Base-by-base conservation (phyloP, 1,140 invertebrate genomes). In the Rhopalosiphum padi region DNA sequence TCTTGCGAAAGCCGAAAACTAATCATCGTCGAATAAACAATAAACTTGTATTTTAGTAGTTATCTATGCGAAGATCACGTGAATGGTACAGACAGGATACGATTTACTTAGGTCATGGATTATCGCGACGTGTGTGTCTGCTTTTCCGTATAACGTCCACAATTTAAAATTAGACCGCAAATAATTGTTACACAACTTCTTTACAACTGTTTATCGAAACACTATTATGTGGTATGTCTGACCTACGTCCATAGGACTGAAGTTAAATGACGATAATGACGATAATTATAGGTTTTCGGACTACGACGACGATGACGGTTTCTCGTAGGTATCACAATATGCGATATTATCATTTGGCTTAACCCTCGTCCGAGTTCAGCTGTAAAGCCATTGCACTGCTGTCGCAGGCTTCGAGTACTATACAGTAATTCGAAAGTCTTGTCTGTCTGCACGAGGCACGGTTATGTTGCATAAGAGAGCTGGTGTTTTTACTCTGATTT, bases 361-460 rank as follows among this genome's bases (percentile, higher is more conserved):
- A 85, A 43, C 85, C 23, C 43, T 18, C 60, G n/a, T 77, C 23
- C 25, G 86, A 48, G 86, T 88, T 48, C 30, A 35, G 15, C 30
- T 22, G 18, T 15, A 21, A 88, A 88, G 18, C 21, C 43, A n/a
- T 88, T 88, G 46, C 86, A 46, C 85, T 86, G 25, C 85, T 86
- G 25, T 86, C 6, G 60, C 11, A 15, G 85, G 23, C 83, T 86
- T 86, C 30, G 41, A 41, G 85, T 46, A 87, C 46, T 51, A 9
- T 35, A 88, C 86, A n/a, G 23, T 88, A n/a, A 77, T 87, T 88
- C n/a, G 86, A 88, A 88, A 88, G 86, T 88, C 18, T 87, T 43
- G 85, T 87, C 1, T 46, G 30, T 46, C 41, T n/a, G n/a, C 35
- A 85, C 83, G 85, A 25, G 41, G 18, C 85, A 87, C 43, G 43